These are phyloP conservation scores for Trigoniulus corallinus DNA, from an alignment of 1,140 invertebrate species.

Conservation along the genomic window DNA sequence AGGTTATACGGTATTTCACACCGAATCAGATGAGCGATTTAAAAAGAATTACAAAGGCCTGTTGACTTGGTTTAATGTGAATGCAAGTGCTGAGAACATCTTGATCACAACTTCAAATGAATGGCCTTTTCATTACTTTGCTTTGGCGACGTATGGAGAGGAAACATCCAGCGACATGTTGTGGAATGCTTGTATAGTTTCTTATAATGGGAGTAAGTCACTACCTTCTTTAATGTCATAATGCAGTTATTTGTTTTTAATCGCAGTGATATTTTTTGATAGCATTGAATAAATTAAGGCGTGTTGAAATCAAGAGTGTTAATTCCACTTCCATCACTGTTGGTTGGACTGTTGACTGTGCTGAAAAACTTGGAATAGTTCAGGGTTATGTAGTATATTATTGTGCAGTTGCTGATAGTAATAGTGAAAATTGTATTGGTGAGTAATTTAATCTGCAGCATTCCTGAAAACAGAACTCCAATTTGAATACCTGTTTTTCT, in stretches of 20 bases:
- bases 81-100: constrained; percentile 28
- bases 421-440: constrained; percentile 14
- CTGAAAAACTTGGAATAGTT: constrained; percentile 42
- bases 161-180: constrained; percentile 50
- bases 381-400: constrained; percentile 47
- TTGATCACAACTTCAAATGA: constrained; percentile 30
- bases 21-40: not conserved
- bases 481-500: too few relatives aligned
- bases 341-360: constrained; percentile 50
- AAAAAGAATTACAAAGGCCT: constrained; percentile 26
- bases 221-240: not conserved
- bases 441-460: constrained; percentile 46
- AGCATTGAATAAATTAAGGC: constrained; percentile 45
- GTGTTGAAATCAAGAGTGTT: constrained; percentile 37
- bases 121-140: constrained; percentile 40
- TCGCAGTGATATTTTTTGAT: constrained; percentile 9
- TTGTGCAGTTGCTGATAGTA: constrained; percentile 28
- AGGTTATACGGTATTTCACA: not conserved
- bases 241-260: not conserved
- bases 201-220: constrained; percentile 36
- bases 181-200: constrained; percentile 55
- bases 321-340: constrained; percentile 40
- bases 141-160: constrained; percentile 47
- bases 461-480: too few relatives aligned
- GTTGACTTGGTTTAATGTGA: constrained; percentile 36